phyloP scores from a whole-genome alignment of 2,888 invertebrate species.

The Serrognathus titanus region DNA sequence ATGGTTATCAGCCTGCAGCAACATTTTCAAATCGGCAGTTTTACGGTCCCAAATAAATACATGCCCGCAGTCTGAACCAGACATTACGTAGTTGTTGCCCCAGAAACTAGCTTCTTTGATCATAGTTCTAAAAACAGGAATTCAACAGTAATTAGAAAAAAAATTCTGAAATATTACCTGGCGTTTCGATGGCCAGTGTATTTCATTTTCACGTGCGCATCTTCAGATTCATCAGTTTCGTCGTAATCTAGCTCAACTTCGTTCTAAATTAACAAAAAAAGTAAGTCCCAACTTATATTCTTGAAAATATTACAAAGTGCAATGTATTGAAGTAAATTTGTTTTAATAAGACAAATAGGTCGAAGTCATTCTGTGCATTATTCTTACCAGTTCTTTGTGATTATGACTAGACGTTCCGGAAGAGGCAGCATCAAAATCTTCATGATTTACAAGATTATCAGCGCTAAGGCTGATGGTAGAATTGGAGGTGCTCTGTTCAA shows the following conservation, averaged over 20 bases:
- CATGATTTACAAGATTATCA: constrained; percentile 35
- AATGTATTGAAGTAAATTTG: too few species aligned
- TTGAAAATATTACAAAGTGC: too few species aligned
- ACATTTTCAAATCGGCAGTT: constrained; percentile 67
- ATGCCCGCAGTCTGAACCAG: constrained; percentile 87
- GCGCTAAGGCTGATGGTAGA: constrained; percentile 57
- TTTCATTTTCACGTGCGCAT: constrained; percentile 60
- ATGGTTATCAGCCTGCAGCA: constrained; percentile 76
- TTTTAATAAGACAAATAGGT: too few species aligned
- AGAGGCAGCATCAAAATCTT: neutral
- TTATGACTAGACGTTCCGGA: constrained; percentile 2
- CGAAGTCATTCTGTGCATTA: neutral
- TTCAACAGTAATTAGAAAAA: neutral
- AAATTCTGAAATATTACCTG: constrained; percentile 46
- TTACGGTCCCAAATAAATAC: constrained; percentile 78
- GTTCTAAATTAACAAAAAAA: neutral
- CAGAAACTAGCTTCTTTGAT: constrained; percentile 85
- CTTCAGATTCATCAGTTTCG: constrained; percentile 29
- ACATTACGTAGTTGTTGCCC: constrained; percentile 77
- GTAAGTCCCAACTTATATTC: too few species aligned
- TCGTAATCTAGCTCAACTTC: constrained; percentile 44
- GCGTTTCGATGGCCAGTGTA: constrained; percentile 80
- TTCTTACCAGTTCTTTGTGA: constrained; percentile 14
- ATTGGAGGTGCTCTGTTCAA: constrained; percentile 60
- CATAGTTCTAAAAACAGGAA: constrained; percentile 60